phyloP scores from a whole-genome alignment of 2,797 vertebrate genomes.

The Arremon brunneinucha region DNA sequence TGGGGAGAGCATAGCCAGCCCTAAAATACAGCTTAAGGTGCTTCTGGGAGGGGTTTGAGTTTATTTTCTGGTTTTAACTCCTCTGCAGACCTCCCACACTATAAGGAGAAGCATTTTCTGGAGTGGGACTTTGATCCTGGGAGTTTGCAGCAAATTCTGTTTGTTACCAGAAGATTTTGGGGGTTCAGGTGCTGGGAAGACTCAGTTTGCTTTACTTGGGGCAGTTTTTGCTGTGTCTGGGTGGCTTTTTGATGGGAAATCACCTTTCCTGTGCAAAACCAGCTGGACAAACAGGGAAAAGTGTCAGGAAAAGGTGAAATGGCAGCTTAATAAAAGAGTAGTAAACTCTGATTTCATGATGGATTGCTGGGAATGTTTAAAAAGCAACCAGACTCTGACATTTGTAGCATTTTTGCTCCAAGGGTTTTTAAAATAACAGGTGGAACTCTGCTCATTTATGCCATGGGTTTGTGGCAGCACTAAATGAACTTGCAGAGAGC shows the following conservation, averaged over 20 bases:
- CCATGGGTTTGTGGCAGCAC: not conserved
- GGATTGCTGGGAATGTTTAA: not conserved
- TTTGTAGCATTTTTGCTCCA: not conserved
- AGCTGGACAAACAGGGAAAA: not conserved
- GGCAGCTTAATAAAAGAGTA: not conserved
- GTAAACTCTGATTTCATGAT: not conserved
- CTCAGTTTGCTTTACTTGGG: not conserved
- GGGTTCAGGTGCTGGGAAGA: not conserved
- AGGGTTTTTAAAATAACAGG: not conserved
- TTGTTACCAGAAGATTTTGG: not conserved
- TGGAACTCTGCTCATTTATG: not conserved
- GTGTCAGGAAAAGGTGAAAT: not conserved
- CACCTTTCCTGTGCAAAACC: not conserved
- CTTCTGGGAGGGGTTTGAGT: not conserved
- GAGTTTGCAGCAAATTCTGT: not conserved
- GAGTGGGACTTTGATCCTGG: not conserved
- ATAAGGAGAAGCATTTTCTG: not conserved
- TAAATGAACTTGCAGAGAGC: not conserved
- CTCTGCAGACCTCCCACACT: not conserved
- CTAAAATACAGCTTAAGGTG: rapidly evolving
- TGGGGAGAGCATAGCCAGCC: not conserved
- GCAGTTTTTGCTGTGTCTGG: not conserved
- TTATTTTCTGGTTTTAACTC: not conserved
- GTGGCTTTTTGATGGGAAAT: not conserved
- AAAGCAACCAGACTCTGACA: not conserved